phyloP scores from a whole-genome alignment of 2,113 vertebrate genomes.

The Sitta europaea region DNA sequence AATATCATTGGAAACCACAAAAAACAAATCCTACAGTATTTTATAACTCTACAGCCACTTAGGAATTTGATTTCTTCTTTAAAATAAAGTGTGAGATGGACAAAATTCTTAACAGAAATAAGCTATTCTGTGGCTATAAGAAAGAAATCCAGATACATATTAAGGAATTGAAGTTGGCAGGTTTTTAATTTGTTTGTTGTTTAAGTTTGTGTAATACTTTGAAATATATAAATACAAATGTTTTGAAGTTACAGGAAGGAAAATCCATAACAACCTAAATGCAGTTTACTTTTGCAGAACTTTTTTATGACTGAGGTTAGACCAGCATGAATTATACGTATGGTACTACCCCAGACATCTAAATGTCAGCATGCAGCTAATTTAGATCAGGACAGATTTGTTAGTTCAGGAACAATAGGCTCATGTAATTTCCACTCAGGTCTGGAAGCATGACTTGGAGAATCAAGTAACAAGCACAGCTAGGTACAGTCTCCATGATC shows the following conservation, averaged over 20 bases:
- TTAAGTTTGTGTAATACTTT: background rate
- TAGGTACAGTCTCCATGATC: background rate
- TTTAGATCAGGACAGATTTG: background rate
- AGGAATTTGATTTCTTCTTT: background rate
- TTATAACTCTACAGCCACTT: background rate
- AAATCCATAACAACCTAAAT: background rate
- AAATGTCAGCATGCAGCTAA: background rate
- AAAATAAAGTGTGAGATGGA: background rate
- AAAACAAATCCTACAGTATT: background rate
- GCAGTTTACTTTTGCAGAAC: background rate
- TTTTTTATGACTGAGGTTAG: background rate
- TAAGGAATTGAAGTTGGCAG: background rate
- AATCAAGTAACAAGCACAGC: background rate
- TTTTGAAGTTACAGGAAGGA: background rate
- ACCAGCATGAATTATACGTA: background rate
- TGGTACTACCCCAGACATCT: background rate
- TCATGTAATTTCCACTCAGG: background rate
- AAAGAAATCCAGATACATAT: background rate
- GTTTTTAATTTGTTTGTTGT: background rate
- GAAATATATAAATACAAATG: background rate
- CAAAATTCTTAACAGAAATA: background rate
- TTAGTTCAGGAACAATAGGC: background rate
- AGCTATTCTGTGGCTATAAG: background rate
- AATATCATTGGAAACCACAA: background rate
- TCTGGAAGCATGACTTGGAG: background rate